These are phyloP conservation scores for Podocnemis expansa DNA, from an alignment of 2,113 vertebrate species.

Conservation along the genomic window DNA sequence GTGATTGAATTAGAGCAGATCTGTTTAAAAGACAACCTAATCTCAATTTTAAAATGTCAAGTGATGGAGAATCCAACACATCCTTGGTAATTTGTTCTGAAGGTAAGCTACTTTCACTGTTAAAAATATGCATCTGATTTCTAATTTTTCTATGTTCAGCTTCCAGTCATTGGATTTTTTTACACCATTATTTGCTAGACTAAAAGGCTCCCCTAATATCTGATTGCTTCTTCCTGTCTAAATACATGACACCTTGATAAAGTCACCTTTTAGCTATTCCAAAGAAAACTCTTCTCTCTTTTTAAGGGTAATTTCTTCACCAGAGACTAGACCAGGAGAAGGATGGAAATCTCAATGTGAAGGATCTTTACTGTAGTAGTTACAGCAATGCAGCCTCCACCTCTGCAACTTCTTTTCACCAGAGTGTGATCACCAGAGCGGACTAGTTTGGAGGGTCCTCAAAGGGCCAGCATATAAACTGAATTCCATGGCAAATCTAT, in stretches of 20 bases:
- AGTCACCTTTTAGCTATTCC: background rate
- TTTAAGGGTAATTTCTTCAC: background rate
- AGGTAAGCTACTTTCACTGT: background rate
- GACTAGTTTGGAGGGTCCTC: background rate
- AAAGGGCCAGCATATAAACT: background rate
- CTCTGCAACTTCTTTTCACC: background rate
- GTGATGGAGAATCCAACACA: background rate
- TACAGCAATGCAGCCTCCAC: background rate
- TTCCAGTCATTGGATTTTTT: fast-evolving
- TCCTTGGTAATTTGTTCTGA: background rate
- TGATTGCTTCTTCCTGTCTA: background rate
- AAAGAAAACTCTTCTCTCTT: background rate
- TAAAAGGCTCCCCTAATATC: background rate
- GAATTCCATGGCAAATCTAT: background rate
- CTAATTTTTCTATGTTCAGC: background rate
- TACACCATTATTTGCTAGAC: background rate
- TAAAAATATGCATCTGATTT: background rate
- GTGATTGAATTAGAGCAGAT: background rate
- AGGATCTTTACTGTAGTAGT: background rate
- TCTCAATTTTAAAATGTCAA: background rate
- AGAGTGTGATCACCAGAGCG: background rate
- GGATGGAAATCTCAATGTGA: background rate
- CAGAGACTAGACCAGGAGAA: background rate
- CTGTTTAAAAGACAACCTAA: background rate
- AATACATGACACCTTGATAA: background rate